Conservation (phyloP, 2,888 invertebrate species). For the Calliscelio sp. region DNA sequence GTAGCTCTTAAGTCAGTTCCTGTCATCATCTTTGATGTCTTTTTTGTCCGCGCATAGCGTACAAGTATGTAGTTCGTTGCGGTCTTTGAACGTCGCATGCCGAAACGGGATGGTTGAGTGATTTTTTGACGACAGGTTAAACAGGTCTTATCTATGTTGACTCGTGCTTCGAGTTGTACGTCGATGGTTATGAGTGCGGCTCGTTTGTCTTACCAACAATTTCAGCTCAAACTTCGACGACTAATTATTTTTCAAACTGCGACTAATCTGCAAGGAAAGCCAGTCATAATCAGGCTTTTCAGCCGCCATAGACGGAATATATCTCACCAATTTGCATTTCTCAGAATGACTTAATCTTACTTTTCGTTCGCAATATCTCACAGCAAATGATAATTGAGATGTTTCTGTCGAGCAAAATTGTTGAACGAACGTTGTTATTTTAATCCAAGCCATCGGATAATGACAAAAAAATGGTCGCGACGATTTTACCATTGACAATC, state of each 20-base stretch:
- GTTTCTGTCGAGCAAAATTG: constrained; percentile 1
- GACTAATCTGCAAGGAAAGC: constrained; percentile 2
- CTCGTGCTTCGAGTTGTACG: constrained; percentile 24
- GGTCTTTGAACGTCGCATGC: constrained; percentile 50
- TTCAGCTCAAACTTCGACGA: constrained; percentile 29
- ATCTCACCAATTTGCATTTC: not conserved
- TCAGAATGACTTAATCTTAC: not conserved
- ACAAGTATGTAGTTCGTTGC: constrained; percentile 37
- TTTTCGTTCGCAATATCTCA: not conserved
- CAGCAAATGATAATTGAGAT: constrained; percentile 1
- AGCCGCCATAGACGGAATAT: no score
- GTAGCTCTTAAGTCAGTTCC: constrained; percentile 22
- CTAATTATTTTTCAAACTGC: constrained; percentile 50
- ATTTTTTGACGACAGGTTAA: constrained; percentile 66
- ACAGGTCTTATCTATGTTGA: constrained; percentile 63
- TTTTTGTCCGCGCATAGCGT: constrained; percentile 28
- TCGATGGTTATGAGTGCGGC: constrained; percentile 16
- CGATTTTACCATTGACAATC: constrained; percentile 51
- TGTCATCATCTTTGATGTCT: constrained; percentile 31
- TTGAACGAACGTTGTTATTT: constrained; percentile 29
- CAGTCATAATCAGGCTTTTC: no score
- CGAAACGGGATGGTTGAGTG: constrained; percentile 50
- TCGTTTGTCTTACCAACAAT: constrained; percentile 31
- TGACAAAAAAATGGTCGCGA: constrained; percentile 32
- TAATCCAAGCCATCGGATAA: constrained; percentile 39